Evolutionary conservation across 2,113 vertebrate species (phyloP).

Genomic region (Mola mola): DNA sequence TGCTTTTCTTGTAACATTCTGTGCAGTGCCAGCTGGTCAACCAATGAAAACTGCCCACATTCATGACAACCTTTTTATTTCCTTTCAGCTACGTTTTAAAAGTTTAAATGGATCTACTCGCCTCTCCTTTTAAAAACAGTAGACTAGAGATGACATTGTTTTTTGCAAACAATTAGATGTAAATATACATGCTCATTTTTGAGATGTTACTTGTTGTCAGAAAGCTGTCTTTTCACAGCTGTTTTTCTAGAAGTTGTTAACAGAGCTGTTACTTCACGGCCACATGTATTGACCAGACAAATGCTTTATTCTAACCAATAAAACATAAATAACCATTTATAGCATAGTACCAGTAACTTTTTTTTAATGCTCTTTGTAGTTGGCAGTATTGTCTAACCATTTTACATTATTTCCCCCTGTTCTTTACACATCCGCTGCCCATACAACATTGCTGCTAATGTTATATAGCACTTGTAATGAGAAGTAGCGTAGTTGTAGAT

Average conservation of each 20-base stretch:
- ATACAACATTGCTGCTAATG: conserved; percentile 79
- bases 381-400: conserved; percentile 43
- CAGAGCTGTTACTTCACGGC: conserved; percentile 39
- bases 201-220: conserved; percentile 65
- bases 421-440: conserved; percentile 65
- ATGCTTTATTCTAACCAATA: conserved; percentile 63
- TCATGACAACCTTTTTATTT: conserved; percentile 44
- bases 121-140: conserved; percentile 27
- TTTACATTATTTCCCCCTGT: conserved; percentile 38
- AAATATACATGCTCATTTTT: conserved; percentile 66
- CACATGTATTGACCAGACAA: conserved; percentile 47
- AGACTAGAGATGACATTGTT: conserved; percentile 67
- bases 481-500: conserved; percentile 68
- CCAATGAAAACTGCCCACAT: conserved; percentile 50
- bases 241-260: conserved; percentile 62
- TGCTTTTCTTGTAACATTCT: conserved; percentile 78
- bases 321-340: conserved; percentile 50
- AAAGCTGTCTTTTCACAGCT: conserved; percentile 78
- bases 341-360: conserved; percentile 39
- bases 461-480: conserved; percentile 75
- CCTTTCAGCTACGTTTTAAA: conserved; percentile 44
- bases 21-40: conserved; percentile 58
- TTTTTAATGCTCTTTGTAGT: conserved; percentile 58
- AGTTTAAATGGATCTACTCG: conserved; percentile 46
- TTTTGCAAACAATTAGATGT: conserved; percentile 74